These are phyloP conservation scores for Chrysolophus pictus DNA, from an alignment of 2,797 vertebrate genomes.

Conservation along the genomic window DNA sequence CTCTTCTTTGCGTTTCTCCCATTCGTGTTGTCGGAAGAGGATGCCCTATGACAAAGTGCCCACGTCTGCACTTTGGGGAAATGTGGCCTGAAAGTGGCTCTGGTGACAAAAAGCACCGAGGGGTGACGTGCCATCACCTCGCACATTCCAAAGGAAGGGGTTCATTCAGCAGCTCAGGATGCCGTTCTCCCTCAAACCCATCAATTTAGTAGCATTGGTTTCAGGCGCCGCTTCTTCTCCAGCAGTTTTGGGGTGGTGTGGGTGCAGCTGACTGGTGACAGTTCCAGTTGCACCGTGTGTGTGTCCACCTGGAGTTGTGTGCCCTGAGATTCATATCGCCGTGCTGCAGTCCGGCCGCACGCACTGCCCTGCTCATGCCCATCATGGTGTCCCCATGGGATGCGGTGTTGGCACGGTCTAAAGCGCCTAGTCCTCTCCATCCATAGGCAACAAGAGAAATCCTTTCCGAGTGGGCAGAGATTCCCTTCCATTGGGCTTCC, in stretches of 20 bases:
- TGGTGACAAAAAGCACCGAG: conserved; percentile 12
- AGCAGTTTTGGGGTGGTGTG: neutral
- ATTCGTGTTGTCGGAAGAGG: conserved; percentile 88
- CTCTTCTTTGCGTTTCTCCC: conserved; percentile 81
- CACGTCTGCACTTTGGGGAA: conserved; percentile 78
- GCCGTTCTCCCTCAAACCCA: neutral
- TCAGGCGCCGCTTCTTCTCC: neutral
- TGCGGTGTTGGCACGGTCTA: neutral
- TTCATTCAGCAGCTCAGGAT: conserved; percentile 26
- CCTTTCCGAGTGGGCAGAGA: neutral
- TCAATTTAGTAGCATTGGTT: neutral
- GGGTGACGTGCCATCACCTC: conserved; percentile 54
- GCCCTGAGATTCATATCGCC: neutral
- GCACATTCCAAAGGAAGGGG: neutral
- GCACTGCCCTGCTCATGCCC: neutral
- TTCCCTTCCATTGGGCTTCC: conserved; percentile 70
- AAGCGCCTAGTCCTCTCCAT: conserved; percentile 37
- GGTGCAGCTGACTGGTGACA: conserved; percentile 5
- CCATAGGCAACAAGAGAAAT: neutral
- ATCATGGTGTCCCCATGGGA: neutral
- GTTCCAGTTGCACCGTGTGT: neutral
- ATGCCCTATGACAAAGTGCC: conserved; percentile 94
- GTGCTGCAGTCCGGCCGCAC: neutral
- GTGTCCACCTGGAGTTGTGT: neutral
- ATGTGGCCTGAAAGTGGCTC: conserved; percentile 24